Evolutionary conservation across 2,797 vertebrate species (phyloP).

Genomic region (Melanotaenia maccullochi): DNA sequence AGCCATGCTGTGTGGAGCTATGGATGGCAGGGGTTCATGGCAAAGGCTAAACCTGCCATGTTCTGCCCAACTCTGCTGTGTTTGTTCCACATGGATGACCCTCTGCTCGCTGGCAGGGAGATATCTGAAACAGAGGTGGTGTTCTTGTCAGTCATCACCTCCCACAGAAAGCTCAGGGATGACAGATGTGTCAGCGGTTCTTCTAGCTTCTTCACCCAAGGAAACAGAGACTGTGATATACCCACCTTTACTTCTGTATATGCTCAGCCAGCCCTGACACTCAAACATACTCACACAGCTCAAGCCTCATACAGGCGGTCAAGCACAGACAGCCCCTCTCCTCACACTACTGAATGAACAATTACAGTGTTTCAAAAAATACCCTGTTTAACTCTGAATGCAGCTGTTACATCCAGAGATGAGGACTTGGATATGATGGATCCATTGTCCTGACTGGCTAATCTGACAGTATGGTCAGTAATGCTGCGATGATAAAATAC

Average conservation of each 20-base stretch:
- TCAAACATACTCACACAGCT: slow-evolving; percentile 47
- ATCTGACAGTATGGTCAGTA: slow-evolving; percentile 68
- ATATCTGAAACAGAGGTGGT: slow-evolving; percentile 60
- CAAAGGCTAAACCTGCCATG: slow-evolving; percentile 74
- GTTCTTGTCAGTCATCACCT: slow-evolving; percentile 71
- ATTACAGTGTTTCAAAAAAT: slow-evolving; percentile 54
- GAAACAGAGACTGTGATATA: slow-evolving; percentile 54
- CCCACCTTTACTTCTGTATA: slow-evolving; percentile 34
- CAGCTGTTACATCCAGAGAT: slow-evolving; percentile 43
- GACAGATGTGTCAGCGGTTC: slow-evolving; percentile 64
- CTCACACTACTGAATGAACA: slow-evolving; percentile 46
- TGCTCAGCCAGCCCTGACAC: slow-evolving; percentile 46
- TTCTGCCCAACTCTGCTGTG: slow-evolving; percentile 53
- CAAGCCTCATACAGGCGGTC: slow-evolving; percentile 48
- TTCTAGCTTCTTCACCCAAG: slow-evolving; percentile 51
- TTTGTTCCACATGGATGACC: slow-evolving; percentile 70
- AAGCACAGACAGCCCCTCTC: slow-evolving; percentile 56
- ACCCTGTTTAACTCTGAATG: slow-evolving; percentile 37
- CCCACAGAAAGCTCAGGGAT: slow-evolving; percentile 44
- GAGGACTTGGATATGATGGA: slow-evolving; percentile 65
- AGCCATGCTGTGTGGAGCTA: slow-evolving; percentile 77
- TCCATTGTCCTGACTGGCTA: slow-evolving; percentile 76
- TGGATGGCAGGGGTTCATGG: slow-evolving; percentile 70
- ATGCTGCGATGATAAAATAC: slow-evolving; percentile 78
- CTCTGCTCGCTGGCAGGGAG: slow-evolving; percentile 23